Percentiles rank a stretch among this genome's conserved stretches.
These are phyloP conservation scores for Lipotes vexillifer DNA, from an alignment of 2,113 vertebrate genomes.

Conservation along the genomic window DNA sequence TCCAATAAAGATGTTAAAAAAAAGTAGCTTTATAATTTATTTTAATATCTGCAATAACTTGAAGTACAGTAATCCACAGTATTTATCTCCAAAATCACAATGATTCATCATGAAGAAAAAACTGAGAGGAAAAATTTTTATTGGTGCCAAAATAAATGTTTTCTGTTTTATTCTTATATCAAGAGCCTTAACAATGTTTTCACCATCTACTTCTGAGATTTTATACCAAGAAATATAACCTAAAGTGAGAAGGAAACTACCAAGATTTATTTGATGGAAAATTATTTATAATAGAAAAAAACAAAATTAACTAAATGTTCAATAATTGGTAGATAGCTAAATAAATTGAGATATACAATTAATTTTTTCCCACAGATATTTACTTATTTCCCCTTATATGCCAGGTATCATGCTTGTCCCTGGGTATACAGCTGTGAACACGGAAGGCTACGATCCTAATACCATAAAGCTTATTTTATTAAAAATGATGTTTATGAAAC, in stretches of 20 bases:
- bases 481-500: not conserved
- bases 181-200: not conserved
- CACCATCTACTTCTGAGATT: not conserved
- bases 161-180: not conserved
- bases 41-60: constrained; percentile 1
- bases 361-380: not conserved
- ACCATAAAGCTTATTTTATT: not conserved
- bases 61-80: not conserved
- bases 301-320: constrained; percentile 7
- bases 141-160: not conserved
- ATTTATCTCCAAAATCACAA: not conserved
- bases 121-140: not conserved
- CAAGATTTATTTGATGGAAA: not conserved
- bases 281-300: not conserved
- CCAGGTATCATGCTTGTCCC: not conserved
- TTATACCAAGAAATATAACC: not conserved
- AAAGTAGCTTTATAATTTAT: constrained; percentile 4
- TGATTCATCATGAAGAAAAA: not conserved
- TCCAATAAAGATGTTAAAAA: too few relatives aligned
- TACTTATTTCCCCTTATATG: not conserved
- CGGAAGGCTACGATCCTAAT: not conserved
- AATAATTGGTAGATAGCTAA: not conserved
- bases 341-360: not conserved
- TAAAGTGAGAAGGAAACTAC: not conserved
- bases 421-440: not conserved